Percentiles rank a stretch among this genome's conserved stretches.
Evolutionary conservation across 2,797 vertebrate genomes (phyloP).

Genomic region (Hyperoplus immaculatus): DNA sequence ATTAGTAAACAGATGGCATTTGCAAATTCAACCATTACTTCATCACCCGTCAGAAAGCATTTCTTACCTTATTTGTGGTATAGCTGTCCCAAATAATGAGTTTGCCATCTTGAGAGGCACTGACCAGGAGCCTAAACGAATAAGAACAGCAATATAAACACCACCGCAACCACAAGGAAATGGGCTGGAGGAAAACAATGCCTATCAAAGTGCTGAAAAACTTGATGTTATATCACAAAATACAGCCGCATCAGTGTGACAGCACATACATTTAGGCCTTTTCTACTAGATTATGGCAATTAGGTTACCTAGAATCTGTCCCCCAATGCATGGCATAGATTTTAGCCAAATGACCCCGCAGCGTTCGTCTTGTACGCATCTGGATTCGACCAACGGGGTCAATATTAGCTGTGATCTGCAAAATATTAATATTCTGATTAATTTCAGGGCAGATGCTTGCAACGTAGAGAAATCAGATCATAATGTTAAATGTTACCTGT

Average conservation of each 20-base stretch:
- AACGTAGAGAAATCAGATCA: background rate
- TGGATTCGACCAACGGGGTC: constrained; percentile 99
- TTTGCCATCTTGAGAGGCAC: constrained; percentile 99
- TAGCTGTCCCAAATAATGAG: constrained; percentile 99
- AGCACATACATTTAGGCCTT: background rate
- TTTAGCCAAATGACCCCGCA: constrained; percentile 98
- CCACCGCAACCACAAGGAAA: background rate
- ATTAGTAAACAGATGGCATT: background rate
- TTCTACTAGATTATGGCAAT: background rate
- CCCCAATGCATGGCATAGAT: constrained; percentile 99
- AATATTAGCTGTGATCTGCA: constrained; percentile 97
- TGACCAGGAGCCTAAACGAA: constrained; percentile 94
- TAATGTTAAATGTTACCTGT: constrained; percentile 87
- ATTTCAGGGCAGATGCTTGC: constrained; percentile 21
- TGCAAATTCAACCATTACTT: background rate
- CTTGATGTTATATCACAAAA: background rate
- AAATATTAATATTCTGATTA: constrained; percentile 25
- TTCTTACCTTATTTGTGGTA: constrained; percentile 98
- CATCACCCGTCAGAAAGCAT: background rate
- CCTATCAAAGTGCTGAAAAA: background rate
- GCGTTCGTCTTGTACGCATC: constrained; percentile 98
- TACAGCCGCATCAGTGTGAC: background rate
- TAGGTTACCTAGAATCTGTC: constrained; percentile 95
- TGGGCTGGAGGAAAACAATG: background rate
- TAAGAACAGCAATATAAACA: constrained; percentile 17